These are phyloP conservation scores for Dallia pectoralis DNA, from an alignment of 2,797 vertebrate genomes.

Conservation along the genomic window DNA sequence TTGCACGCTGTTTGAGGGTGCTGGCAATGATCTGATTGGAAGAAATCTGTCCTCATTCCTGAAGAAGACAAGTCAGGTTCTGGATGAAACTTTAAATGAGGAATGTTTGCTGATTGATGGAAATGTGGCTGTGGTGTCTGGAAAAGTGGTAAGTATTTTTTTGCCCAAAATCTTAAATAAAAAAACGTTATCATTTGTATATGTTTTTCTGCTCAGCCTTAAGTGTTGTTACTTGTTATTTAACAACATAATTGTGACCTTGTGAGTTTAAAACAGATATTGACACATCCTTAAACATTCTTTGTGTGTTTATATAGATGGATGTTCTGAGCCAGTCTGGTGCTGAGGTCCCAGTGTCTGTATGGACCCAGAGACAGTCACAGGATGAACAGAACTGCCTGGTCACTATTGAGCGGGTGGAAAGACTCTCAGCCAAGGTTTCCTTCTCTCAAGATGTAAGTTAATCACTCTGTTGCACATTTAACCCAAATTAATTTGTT, in stretches of 20 bases:
- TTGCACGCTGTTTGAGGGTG: slow-evolving; percentile 82
- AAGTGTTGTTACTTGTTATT: background rate
- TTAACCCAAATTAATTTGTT: slow-evolving; percentile 10
- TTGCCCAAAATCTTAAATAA: too few species aligned
- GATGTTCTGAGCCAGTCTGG: slow-evolving; percentile 70
- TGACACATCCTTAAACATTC: background rate
- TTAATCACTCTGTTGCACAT: background rate
- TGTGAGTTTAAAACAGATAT: background rate
- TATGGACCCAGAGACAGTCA: slow-evolving; percentile 72
- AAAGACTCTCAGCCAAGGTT: slow-evolving; percentile 80
- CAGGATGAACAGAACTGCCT: slow-evolving; percentile 56
- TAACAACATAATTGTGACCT: background rate
- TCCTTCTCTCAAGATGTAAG: slow-evolving; percentile 80
- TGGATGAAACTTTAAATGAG: slow-evolving; percentile 76
- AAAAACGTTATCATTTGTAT: background rate
- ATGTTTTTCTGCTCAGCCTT: background rate
- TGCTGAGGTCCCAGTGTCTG: slow-evolving; percentile 78
- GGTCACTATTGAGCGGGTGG: slow-evolving; percentile 83
- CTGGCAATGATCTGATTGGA: slow-evolving; percentile 79
- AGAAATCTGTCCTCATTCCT: slow-evolving; percentile 78
- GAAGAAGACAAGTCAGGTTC: slow-evolving; percentile 69
- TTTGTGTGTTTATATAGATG: slow-evolving; percentile 65
- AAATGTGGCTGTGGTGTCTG: slow-evolving; percentile 67
- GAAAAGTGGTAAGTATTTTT: slow-evolving; percentile 84
- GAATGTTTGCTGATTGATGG: slow-evolving; percentile 73